phyloP scores from a whole-genome alignment of 1,140 invertebrate genomes.

The Drosophila murphyi region DNA sequence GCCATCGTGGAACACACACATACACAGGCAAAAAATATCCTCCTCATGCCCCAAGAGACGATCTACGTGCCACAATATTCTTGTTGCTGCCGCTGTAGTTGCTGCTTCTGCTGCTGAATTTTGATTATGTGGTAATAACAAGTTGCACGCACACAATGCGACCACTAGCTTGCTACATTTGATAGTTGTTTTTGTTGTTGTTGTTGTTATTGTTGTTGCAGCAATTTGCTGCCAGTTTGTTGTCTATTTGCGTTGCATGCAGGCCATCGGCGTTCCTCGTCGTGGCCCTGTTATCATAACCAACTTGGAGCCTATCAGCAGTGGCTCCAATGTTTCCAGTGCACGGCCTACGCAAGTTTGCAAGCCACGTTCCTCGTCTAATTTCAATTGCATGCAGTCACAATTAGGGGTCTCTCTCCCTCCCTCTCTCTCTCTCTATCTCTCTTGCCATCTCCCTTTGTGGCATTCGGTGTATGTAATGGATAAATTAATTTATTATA shows the following conservation, averaged over 20 bases:
- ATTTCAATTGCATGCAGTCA: slow-evolving; percentile 72
- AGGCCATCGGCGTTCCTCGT: slow-evolving; percentile 33
- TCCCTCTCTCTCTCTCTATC: background rate
- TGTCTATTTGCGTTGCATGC: slow-evolving; percentile 37
- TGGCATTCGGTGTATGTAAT: slow-evolving; percentile 61
- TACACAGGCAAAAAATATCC: slow-evolving; percentile 39
- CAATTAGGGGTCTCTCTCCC: slow-evolving; percentile 61
- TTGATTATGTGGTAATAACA: slow-evolving; percentile 82
- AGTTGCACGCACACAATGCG: slow-evolving; percentile 73
- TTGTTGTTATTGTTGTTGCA: slow-evolving; percentile 37
- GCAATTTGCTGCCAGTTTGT: slow-evolving; percentile 52
- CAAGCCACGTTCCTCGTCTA: slow-evolving; percentile 33
- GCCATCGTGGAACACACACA: slow-evolving; percentile 60
- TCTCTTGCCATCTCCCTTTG: background rate
- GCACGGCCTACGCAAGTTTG: slow-evolving; percentile 53
- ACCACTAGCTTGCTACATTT: slow-evolving; percentile 9
- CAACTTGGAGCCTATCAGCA: slow-evolving; percentile 33
- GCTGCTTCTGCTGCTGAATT: slow-evolving; percentile 59
- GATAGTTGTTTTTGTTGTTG: background rate
- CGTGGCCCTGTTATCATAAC: slow-evolving; percentile 66
- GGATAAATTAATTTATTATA: slow-evolving; percentile 81
- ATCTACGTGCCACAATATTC: slow-evolving; percentile 60
- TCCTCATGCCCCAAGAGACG: slow-evolving; percentile 34
- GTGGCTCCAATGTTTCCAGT: background rate
- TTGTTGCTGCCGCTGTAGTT: slow-evolving; percentile 10